Evolutionary conservation across 2,113 vertebrate genomes (phyloP).

Genomic region (Egretta garzetta): DNA sequence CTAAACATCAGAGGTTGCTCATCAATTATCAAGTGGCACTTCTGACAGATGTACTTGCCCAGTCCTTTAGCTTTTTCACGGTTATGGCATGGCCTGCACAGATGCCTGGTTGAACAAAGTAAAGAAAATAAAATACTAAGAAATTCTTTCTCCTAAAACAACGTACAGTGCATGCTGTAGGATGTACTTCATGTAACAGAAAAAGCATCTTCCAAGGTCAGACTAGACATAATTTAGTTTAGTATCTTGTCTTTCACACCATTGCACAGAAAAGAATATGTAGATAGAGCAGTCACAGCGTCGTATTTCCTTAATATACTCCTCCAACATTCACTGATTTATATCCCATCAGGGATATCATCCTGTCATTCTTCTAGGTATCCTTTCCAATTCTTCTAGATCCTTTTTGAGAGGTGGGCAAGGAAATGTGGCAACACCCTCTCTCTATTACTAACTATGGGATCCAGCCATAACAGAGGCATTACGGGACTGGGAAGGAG

Average conservation of each 20-base stretch:
- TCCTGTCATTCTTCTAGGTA: background rate
- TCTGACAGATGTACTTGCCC: conserved; percentile 81
- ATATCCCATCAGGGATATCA: background rate
- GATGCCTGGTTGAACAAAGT: conserved; percentile 63
- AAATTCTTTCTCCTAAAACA: background rate
- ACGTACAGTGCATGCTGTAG: background rate
- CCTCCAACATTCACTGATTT: background rate
- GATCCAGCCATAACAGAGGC: background rate
- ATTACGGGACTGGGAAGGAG: background rate
- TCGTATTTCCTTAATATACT: background rate
- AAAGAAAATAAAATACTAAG: background rate
- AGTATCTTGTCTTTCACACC: background rate
- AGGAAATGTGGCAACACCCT: background rate
- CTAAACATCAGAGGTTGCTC: conserved; percentile 80
- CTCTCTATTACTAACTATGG: background rate
- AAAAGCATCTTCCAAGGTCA: background rate
- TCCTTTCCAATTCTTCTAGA: background rate
- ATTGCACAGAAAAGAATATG: background rate
- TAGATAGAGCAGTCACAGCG: background rate
- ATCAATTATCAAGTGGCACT: conserved; percentile 80
- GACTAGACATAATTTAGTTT: background rate
- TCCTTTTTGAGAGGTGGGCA: background rate
- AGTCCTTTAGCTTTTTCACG: conserved; percentile 79
- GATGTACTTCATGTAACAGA: background rate
- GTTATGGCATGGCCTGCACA: conserved; percentile 80